Percentiles rank a stretch among this genome's conserved stretches.
Conservation (phyloP, 2,797 vertebrate species). For the Acestrorhynchus altus region DNA sequence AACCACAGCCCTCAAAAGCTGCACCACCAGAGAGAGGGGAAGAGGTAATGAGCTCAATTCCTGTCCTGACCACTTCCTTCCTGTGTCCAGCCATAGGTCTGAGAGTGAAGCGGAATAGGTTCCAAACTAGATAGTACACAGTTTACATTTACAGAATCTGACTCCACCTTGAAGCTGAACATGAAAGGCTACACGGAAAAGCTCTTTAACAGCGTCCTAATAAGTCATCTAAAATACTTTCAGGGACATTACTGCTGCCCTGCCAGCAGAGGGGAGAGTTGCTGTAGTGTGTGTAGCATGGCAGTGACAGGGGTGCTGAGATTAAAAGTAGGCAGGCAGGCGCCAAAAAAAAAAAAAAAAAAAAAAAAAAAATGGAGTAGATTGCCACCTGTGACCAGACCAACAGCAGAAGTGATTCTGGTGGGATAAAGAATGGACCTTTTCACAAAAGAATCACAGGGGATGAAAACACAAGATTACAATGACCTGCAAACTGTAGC, state of each 20-base stretch:
- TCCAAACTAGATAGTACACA: background rate
- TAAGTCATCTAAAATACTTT: background rate
- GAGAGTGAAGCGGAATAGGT: background rate
- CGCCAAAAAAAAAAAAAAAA: no score
- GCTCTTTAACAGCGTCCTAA: background rate
- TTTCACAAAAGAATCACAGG: slow-evolving; percentile 26
- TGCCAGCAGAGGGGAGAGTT: no score
- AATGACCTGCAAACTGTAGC: slow-evolving; percentile 7
- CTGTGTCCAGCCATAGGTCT: slow-evolving; percentile 26
- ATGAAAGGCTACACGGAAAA: background rate
- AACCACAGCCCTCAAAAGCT: background rate
- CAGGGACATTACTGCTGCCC: background rate
- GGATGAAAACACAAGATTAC: slow-evolving; percentile 6
- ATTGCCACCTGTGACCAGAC: background rate
- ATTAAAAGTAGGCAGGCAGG: slow-evolving; percentile 15
- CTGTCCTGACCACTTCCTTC: slow-evolving; percentile 51
- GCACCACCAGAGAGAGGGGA: background rate
- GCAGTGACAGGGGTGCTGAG: background rate
- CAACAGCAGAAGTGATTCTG: slow-evolving; percentile 1
- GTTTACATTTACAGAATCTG: background rate
- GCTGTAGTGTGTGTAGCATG: background rate
- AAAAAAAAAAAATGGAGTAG: background rate
- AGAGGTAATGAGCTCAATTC: slow-evolving; percentile 47
- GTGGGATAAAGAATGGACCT: slow-evolving; percentile 21
- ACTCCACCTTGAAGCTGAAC: background rate